Evolutionary conservation across 2,113 vertebrate genomes (phyloP).

Genomic region (Myodes glareolus): DNA sequence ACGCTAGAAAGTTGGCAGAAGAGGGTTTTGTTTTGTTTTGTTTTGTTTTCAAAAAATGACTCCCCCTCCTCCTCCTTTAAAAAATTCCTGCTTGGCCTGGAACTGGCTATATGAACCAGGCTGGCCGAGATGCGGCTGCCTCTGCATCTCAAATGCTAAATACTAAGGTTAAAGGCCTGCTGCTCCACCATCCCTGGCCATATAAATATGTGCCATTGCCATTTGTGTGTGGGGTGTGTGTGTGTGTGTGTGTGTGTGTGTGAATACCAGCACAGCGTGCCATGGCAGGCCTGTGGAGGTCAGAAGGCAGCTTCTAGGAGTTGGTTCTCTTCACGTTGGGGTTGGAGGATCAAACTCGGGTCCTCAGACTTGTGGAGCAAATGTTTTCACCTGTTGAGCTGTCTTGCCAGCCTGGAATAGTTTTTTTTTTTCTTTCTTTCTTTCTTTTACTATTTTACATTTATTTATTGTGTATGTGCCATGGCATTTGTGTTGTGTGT

Average conservation of each 20-base stretch:
- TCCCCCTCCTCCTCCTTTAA: background rate
- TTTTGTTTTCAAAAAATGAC: background rate
- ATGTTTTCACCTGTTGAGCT: background rate
- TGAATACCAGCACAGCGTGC: background rate
- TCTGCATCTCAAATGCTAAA: background rate
- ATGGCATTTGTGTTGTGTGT: background rate
- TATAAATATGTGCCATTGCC: too few relatives aligned
- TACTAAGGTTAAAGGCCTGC: background rate
- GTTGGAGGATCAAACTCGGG: background rate
- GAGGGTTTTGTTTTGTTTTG: background rate
- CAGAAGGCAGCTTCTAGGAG: too few relatives aligned
- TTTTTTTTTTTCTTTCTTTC: background rate
- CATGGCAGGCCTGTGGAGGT: background rate
- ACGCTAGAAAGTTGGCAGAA: background rate
- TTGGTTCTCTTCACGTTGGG: background rate
- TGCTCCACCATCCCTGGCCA: too few relatives aligned
- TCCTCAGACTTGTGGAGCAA: background rate
- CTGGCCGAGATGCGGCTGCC: background rate
- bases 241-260: background rate
- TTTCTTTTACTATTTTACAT: background rate
- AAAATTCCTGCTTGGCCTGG: background rate
- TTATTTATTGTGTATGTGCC: background rate
- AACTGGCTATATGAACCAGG: background rate
- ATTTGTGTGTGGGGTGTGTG: background rate
- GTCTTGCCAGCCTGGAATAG: background rate